Base-by-base conservation (phyloP, 2,113 vertebrate species). In the Odobenus rosmarus region DNA sequence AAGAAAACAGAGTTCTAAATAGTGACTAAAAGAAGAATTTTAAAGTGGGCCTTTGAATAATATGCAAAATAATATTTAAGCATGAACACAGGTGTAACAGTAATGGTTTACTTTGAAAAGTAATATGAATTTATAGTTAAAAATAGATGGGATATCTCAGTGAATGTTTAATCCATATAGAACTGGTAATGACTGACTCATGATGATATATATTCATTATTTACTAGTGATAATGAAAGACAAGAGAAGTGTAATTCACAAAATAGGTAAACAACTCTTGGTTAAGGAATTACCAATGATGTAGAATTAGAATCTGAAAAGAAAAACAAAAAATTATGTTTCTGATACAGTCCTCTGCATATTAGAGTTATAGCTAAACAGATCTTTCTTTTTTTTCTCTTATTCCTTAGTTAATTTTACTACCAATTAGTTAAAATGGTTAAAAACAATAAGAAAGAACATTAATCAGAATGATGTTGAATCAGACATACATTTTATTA, bases 381-480 rank as follows among this genome's bases (percentile, higher is more conserved):
- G 36, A 83, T 14, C 5, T 71, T 8, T 74, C 39, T 2, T 71
- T 55, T 28, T 33, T 61, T 8, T 76, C 12, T n/a, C 7, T 92
- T 85, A 81, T 74, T 59, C 19, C 8, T 89, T 90, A 49, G 4
- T 14, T 77, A 3, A 64, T 55, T 88, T 96, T 72, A 72, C 46
- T 71, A 39, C 36, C 31, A 55, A 19, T 84, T 79, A 55, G 59
- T 36, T 33, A 24, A 81, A 90, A 86, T 81, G 23, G 11, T 89
- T 90, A 31, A 83, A 33, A 79, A 39, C 4, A 9, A n/a, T 46
- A 88, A 57, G 16, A 21, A 84, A 71, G 18, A 72, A 15, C 6
- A 23, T 76, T 85, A 87, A 91, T 94, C 53, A 94, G 49, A 86
- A 69, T n/a, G 6, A 84, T 51, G 80, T 88, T 77, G 64, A 77